Conservation (phyloP, 2,797 vertebrate genomes). For the Lateolabrax maculatus region DNA sequence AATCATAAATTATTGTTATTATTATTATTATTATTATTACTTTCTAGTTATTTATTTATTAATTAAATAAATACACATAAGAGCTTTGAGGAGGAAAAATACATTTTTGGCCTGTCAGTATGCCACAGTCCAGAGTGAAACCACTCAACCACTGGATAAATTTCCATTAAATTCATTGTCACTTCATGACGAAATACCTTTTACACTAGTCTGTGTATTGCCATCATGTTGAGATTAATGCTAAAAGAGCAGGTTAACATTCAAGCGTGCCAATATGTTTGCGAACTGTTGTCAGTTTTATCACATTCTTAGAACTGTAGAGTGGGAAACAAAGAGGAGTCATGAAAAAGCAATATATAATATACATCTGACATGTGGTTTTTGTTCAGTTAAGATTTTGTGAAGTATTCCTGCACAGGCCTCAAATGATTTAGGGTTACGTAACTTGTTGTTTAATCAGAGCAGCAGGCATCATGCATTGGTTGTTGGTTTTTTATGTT, state of each 20-base stretch:
- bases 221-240: background rate
- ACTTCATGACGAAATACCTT: background rate
- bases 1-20: background rate
- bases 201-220: background rate
- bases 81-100: background rate
- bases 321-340: background rate
- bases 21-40: too few species aligned
- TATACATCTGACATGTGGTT: conserved; percentile 3
- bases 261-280: too few species aligned
- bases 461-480: conserved; percentile 42
- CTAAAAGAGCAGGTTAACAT: background rate
- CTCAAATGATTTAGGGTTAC: background rate
- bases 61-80: background rate
- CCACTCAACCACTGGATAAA: background rate
- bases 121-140: background rate
- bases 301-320: too few species aligned
- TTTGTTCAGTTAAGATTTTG: background rate
- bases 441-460: conserved; percentile 40
- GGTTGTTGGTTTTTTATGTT: conserved; percentile 42
- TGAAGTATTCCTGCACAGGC: background rate
- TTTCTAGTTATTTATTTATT: too few species aligned
- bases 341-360: background rate
- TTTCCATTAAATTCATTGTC: background rate
- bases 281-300: too few species aligned
- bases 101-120: background rate